A percentile compares a stretch with the other conserved stretches of the same genome.
Evolutionary conservation across 2,797 vertebrate genomes (phyloP).

Genomic region (Margarornis squamiger): DNA sequence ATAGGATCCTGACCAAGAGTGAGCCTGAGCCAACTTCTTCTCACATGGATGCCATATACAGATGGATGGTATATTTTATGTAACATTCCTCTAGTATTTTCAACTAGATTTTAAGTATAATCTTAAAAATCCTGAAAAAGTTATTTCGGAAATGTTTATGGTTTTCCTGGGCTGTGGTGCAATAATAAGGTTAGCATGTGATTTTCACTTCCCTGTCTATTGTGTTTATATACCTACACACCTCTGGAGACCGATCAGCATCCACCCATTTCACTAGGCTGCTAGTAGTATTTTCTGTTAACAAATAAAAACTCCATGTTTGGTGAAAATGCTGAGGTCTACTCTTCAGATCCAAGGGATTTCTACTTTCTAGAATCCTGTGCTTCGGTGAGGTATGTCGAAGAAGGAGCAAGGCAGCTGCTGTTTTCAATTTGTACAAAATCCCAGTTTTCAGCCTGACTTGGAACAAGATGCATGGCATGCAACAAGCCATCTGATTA

Average conservation of each 20-base stretch:
- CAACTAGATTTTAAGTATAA: neutral
- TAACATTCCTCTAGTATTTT: neutral
- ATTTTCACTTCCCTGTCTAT: neutral
- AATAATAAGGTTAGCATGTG: neutral
- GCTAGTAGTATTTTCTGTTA: neutral
- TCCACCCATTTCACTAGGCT: neutral
- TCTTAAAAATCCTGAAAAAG: neutral
- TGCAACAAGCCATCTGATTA: constrained; percentile 30
- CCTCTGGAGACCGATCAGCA: neutral
- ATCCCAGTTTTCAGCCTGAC: neutral
- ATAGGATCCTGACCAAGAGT: neutral
- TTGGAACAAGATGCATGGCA: constrained; percentile 9
- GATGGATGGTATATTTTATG: neutral
- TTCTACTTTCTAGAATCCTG: neutral
- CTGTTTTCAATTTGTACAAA: neutral
- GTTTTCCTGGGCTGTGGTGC: neutral
- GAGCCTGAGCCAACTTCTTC: neutral
- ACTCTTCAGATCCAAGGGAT: neutral
- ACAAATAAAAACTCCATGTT: neutral
- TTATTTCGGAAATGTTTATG: neutral
- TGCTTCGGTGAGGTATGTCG: neutral
- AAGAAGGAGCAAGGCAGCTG: neutral
- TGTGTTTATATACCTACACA: neutral
- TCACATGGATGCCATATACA: neutral
- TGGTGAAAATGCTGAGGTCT: neutral